phyloP scores from a whole-genome alignment of 2,797 vertebrate genomes.

The Cyclopterus lumpus region DNA sequence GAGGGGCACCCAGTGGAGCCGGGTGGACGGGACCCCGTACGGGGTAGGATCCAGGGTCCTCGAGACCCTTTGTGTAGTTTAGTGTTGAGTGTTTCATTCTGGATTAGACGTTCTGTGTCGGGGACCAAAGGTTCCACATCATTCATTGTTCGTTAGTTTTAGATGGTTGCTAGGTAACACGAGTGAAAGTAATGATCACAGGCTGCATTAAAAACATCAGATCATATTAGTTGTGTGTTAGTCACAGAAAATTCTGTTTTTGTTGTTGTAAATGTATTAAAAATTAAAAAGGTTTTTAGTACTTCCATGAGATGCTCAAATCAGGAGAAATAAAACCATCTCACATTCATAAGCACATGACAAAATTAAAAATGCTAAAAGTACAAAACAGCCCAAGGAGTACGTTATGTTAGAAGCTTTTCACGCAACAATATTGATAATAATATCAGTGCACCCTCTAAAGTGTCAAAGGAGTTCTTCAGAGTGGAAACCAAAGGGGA shows the following conservation, averaged over 20 bases:
- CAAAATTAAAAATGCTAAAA: constrained; percentile 71
- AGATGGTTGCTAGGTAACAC: constrained; percentile 11
- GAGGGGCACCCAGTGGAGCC: constrained; percentile 32
- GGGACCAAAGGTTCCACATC: constrained; percentile 16
- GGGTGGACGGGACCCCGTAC: constrained; percentile 22
- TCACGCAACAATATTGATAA: constrained; percentile 78
- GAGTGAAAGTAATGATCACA: too few relatives aligned
- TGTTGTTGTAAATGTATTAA: constrained; percentile 55
- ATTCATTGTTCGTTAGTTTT: neutral
- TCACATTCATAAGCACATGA: constrained; percentile 66
- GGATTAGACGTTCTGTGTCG: constrained; percentile 1
- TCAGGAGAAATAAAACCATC: constrained; percentile 43
- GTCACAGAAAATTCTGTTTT: constrained; percentile 54
- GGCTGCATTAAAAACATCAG: too few relatives aligned
- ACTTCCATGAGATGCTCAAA: constrained; percentile 56
- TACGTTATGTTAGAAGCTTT: constrained; percentile 75
- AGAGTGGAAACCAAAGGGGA: constrained; percentile 47
- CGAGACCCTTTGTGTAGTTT: constrained; percentile 28
- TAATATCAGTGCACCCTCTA: constrained; percentile 65
- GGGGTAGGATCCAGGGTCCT: constrained; percentile 61
- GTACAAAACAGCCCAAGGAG: constrained; percentile 75
- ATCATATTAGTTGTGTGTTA: constrained; percentile 36
- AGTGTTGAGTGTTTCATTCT: constrained; percentile 14
- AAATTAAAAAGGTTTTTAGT: constrained; percentile 46
- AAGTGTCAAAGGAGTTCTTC: constrained; percentile 68